Evolutionary conservation across 2,888 invertebrate genomes (phyloP).

Genomic region (Netelia melanura): DNA sequence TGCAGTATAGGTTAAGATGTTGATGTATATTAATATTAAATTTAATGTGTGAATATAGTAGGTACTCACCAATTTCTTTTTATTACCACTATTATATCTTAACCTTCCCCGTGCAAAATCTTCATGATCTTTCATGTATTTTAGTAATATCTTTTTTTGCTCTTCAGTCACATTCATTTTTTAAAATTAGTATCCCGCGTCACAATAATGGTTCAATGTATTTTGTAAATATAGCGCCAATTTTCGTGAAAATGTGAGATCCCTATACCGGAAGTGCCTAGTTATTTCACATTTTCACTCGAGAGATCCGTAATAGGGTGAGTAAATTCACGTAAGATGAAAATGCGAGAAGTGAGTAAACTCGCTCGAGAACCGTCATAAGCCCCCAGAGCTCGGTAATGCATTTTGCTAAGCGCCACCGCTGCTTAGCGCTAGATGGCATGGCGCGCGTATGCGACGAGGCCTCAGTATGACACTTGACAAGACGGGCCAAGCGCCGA

Average conservation of each 20-base stretch:
- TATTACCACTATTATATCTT: conserved; percentile 7
- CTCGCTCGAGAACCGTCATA: no score
- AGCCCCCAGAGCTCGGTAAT: no score
- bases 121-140: conserved; percentile 5
- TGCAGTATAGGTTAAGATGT: no score
- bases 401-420: background rate
- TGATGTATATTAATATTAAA: background rate
- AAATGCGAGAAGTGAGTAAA: no score
- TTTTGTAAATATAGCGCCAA: background rate
- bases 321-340: no score
- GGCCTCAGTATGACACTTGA: no score
- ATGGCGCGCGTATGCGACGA: no score
- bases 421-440: no score
- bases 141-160: conserved; percentile 16
- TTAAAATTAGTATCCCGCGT: no score
- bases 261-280: background rate
- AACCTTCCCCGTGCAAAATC: conserved; percentile 30
- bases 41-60: background rate
- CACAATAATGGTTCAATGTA: background rate
- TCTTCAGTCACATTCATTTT: conserved; percentile 31
- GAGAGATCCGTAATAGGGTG: no score
- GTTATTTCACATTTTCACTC: no score
- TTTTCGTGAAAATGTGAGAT: conserved; percentile 14
- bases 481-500: no score
- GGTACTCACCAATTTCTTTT: conserved; percentile 34